Conservation (phyloP, 2,888 invertebrate genomes). For the Dynastes tityus region DNA sequence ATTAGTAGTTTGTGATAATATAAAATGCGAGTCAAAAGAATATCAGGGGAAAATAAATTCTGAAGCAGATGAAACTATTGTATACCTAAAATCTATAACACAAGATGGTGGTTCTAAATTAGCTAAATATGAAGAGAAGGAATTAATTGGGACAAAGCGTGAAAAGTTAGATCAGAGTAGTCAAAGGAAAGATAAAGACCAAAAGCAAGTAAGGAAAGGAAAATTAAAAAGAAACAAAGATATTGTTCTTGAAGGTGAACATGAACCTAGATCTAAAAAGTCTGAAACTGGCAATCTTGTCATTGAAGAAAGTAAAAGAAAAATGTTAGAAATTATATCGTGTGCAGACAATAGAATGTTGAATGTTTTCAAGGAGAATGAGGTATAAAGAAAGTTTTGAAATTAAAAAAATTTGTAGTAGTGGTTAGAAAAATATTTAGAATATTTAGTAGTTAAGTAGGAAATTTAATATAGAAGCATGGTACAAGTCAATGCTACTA, state of each 20-base stretch:
- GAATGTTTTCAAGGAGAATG: neutral
- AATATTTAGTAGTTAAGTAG: too few species aligned
- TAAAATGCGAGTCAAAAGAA: too few species aligned
- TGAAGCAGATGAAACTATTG: neutral
- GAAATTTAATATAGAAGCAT: too few species aligned
- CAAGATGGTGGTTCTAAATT: neutral
- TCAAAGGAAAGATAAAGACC: too few species aligned
- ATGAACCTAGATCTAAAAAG: neutral
- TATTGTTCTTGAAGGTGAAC: neutral
- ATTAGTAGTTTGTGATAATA: too few species aligned
- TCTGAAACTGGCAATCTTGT: neutral
- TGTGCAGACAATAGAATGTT: neutral
- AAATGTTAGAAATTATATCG: slow-evolving; percentile 5
- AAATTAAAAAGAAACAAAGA: neutral
- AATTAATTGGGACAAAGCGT: too few species aligned
- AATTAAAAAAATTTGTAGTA: too few species aligned
- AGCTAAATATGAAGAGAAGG: neutral
- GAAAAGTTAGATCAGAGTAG: too few species aligned
- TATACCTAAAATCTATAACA: neutral
- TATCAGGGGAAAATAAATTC: too few species aligned
- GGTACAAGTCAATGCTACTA: too few species aligned
- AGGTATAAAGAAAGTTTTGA: neutral
- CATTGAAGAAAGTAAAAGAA: neutral
- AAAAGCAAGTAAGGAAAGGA: neutral
- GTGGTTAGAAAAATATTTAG: too few species aligned